Conservation (phyloP, 2,888 invertebrate genomes). For the Siphlonurus alternatus region DNA sequence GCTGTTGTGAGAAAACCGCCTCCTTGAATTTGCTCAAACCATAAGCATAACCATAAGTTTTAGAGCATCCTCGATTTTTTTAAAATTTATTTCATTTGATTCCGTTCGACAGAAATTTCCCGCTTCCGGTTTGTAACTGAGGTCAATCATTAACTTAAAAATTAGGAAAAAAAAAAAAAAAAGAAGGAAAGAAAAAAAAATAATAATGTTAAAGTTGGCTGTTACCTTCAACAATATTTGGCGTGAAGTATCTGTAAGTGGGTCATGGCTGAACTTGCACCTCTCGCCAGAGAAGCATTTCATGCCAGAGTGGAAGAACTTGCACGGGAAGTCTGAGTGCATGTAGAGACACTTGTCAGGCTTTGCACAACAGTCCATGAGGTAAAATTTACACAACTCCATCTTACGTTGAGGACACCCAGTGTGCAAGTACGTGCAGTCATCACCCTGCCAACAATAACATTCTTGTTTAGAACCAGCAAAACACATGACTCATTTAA, state of each 20-base stretch:
- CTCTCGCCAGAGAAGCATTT: constrained; percentile 62
- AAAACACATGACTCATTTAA: not conserved
- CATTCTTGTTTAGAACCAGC: not conserved
- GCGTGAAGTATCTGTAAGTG: constrained; percentile 59
- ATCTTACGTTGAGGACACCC: constrained; percentile 66
- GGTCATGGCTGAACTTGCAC: constrained; percentile 88
- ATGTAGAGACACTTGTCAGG: constrained; percentile 89
- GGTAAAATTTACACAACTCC: constrained; percentile 92
- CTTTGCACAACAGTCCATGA: constrained; percentile 90
- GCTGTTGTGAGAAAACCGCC: no score
- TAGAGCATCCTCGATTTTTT: no score
- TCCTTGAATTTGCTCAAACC: no score
- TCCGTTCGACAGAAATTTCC: no score
- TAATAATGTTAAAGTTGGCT: not conserved
- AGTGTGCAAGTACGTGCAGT: constrained; percentile 77
- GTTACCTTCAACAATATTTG: constrained; percentile 33
- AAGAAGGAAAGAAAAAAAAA: no score
- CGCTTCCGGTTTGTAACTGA: no score
- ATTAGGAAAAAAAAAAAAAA: no score
- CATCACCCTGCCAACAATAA: constrained; percentile 38
- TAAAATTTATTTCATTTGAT: no score
- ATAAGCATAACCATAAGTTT: no score
- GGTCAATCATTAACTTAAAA: no score
- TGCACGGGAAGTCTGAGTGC: constrained; percentile 95
- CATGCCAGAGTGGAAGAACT: constrained; percentile 87